Conservation (phyloP, 1,140 invertebrate species). For the Diachasmimorpha longicaudata region DNA sequence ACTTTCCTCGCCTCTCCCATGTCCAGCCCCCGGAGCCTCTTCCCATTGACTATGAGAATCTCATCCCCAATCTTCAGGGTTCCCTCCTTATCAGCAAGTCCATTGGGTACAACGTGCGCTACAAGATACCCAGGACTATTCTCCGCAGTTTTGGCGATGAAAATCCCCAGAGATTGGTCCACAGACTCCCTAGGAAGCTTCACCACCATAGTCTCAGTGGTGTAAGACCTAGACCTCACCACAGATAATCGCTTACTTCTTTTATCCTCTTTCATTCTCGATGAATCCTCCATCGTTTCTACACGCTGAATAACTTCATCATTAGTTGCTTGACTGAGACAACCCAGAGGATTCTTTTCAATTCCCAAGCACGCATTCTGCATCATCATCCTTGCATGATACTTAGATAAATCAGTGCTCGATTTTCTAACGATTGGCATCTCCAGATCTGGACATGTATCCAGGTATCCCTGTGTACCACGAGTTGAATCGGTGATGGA, state of each 20-base stretch:
- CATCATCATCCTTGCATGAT: conserved; percentile 18
- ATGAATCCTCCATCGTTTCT: not conserved
- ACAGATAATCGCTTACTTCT: conserved; percentile 59
- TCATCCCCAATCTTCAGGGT: conserved; percentile 80
- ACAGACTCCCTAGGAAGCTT: conserved; percentile 71
- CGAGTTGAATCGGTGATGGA: conserved; percentile 24
- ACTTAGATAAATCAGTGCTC: not conserved
- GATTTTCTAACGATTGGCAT: conserved; percentile 40
- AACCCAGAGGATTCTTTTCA: conserved; percentile 35
- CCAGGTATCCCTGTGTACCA: no score
- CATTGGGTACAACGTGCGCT: conserved; percentile 80
- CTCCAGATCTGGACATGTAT: conserved; percentile 50
- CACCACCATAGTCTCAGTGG: conserved; percentile 68
- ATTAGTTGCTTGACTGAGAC: conserved; percentile 27
- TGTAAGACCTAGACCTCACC: conserved; percentile 58
- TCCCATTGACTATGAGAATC: conserved; percentile 83
- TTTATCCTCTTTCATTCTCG: conserved; percentile 54
- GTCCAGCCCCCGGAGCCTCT: conserved; percentile 73
- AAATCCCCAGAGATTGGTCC: conserved; percentile 80
- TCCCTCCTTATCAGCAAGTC: conserved; percentile 80
- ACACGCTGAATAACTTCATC: conserved; percentile 26
- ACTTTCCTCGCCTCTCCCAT: conserved; percentile 79
- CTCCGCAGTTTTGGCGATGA: conserved; percentile 80
- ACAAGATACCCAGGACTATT: conserved; percentile 79
- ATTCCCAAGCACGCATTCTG: conserved; percentile 34